A percentile compares a stretch with the other conserved stretches of the same genome.
Evolutionary conservation across 2,113 vertebrate species (phyloP).

Genomic region (Cisticola juncidis): DNA sequence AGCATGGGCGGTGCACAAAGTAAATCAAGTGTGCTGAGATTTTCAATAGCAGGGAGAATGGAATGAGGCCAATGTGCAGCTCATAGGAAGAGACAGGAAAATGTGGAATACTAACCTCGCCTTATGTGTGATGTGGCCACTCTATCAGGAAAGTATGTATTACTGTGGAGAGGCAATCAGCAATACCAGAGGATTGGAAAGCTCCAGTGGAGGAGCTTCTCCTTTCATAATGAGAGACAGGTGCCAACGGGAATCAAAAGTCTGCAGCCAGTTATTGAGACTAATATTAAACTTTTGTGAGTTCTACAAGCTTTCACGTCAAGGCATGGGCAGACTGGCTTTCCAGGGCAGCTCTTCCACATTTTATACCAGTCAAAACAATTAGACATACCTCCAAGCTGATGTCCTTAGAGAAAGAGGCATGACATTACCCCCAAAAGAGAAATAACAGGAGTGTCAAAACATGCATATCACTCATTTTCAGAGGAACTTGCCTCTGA

Average conservation of each 20-base stretch:
- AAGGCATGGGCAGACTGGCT: neutral
- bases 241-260: neutral
- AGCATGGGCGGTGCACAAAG: neutral
- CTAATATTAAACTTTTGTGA: slow-evolving; percentile 5
- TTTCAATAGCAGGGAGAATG: neutral
- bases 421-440: slow-evolving; percentile 27
- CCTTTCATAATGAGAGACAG: neutral
- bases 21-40: neutral
- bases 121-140: neutral
- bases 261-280: slow-evolving; percentile 34
- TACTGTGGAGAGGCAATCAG: neutral
- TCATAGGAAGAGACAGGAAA: neutral
- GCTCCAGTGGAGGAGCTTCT: neutral
- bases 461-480: slow-evolving; percentile 18
- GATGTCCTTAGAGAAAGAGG: neutral
- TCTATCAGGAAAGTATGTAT: neutral
- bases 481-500: neutral
- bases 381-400: slow-evolving; percentile 40
- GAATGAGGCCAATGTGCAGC: rapidly evolving
- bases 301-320: neutral
- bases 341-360: slow-evolving; percentile 30
- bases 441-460: slow-evolving; percentile 46
- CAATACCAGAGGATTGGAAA: neutral
- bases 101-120: neutral
- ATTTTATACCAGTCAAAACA: slow-evolving; percentile 54